Conservation (phyloP, 2,888 invertebrate genomes). For the Amiota minor region DNA sequence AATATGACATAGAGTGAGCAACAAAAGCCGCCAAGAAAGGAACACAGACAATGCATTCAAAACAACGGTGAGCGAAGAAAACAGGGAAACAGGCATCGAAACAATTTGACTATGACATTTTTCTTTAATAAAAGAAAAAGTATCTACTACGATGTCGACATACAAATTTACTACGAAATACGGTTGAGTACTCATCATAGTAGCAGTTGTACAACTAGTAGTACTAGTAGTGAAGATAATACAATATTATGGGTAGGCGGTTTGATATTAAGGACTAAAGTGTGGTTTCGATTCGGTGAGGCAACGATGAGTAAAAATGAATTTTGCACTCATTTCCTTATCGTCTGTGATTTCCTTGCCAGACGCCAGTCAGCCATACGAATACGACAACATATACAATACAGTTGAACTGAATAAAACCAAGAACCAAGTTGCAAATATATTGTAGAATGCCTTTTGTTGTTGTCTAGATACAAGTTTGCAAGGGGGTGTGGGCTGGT, state of each 20-base stretch:
- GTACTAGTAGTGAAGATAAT: background rate
- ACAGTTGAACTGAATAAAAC: background rate
- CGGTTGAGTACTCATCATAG: background rate
- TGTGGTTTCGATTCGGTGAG: background rate
- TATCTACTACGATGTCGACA: slow-evolving; percentile 4
- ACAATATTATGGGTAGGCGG: background rate
- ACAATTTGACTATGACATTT: slow-evolving; percentile 23
- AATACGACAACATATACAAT: background rate
- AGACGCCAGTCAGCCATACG: slow-evolving; percentile 19
- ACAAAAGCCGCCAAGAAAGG: background rate
- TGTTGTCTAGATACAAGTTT: slow-evolving; percentile 14
- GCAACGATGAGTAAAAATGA: slow-evolving; percentile 52
- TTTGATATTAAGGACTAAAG: background rate
- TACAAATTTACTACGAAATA: slow-evolving; percentile 23
- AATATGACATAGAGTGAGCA: background rate
- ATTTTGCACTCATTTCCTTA: slow-evolving; percentile 69
- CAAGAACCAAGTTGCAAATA: slow-evolving; percentile 18
- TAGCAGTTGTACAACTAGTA: background rate
- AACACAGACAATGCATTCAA: background rate
- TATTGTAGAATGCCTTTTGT: slow-evolving; percentile 18
- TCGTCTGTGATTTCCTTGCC: slow-evolving; percentile 70
- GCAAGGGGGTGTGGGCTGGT: background rate
- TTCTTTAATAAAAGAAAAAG: background rate
- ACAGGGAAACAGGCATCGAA: background rate
- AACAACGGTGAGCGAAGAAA: background rate